phyloP scores from a whole-genome alignment of 2,113 vertebrate species.

The Cyanoliseus patagonus region DNA sequence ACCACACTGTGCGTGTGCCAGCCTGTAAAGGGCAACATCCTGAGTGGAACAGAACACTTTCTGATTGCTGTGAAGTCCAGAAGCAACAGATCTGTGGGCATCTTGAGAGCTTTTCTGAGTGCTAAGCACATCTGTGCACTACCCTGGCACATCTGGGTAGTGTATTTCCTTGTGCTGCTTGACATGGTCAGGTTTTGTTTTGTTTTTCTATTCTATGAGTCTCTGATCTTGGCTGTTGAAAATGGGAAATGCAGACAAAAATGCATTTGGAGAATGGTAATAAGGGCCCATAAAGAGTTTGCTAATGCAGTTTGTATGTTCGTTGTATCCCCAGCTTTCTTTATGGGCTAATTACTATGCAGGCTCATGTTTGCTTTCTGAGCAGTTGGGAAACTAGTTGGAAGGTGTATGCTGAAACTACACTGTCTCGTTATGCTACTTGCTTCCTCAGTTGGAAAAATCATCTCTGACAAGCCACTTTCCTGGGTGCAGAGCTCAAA shows the following conservation, averaged over 20 bases:
- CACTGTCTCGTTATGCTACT: slow-evolving; percentile 74
- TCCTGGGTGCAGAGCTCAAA: slow-evolving; percentile 70
- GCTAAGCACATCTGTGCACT: background rate
- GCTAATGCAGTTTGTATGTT: background rate
- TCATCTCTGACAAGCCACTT: slow-evolving; percentile 85
- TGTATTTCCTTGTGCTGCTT: background rate
- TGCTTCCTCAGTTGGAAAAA: slow-evolving; percentile 76
- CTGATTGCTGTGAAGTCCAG: background rate
- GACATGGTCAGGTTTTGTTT: background rate
- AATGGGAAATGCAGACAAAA: background rate
- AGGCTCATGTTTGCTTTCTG: slow-evolving; percentile 42
- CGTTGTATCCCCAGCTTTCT: background rate
- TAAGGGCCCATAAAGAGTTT: background rate
- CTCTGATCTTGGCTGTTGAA: background rate
- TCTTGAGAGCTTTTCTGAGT: background rate
- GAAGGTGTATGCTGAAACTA: slow-evolving; percentile 60
- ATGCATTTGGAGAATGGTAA: background rate
- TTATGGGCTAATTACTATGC: slow-evolving; percentile 54
- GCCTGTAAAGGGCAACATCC: background rate
- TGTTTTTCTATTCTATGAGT: background rate
- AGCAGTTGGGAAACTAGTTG: slow-evolving; percentile 47
- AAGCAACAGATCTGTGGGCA: background rate
- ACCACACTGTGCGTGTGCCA: background rate
- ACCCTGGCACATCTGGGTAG: background rate
- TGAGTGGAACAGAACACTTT: background rate